Evolutionary conservation across 2,797 vertebrate species (phyloP), one percentile per base, ranked within the genome.

Genomic region (Furcifer pardalis): DNA sequence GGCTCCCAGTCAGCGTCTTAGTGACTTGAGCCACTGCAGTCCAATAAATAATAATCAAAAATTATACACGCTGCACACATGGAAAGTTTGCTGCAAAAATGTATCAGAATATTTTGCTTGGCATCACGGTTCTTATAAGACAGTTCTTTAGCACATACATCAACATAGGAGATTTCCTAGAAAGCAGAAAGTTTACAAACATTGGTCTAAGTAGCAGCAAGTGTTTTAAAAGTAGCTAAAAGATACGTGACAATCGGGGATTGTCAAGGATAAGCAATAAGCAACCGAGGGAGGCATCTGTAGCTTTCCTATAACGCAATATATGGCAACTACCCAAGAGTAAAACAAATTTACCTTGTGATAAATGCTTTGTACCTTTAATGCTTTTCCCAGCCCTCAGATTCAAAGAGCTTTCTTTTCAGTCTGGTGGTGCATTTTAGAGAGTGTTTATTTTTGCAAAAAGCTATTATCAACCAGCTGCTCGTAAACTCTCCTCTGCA

Each of bases 391-490:
- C 79, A 86, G 79, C 32, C 71, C 46, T 68, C 65, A 84, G 37
- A 87, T 84, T 91, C 83, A 79, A 88, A 91, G 83, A 81, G 6
- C n/a, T 84, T 30, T 5, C 35, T 35, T 52, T n/a, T 49, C 72
- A 85, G 79, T 91, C 84, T 90, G 90, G 83, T 73, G 88, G 75
- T 81, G 59, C 85, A 82, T 91, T 93, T 56, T 91, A 90, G 86
- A 74, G 73, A 89, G 71, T 89, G 86, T 93, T 93, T 93, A 88
- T 92, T 93, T 93, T 84, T 0, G 90, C 44, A 82, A 93, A 93
- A 89, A 91, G 65, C 84, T 88, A 85, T 94, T 93, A 93, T 89
- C 91, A 93, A 83, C 90, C 88, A 92, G 84, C 88, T 91, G 90
- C 83, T 92, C 82, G 63, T 90, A 89, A 93, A 92, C 79, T 80